phyloP scores from a whole-genome alignment of 2,797 vertebrate species.

The Muscicapa comitata region DNA sequence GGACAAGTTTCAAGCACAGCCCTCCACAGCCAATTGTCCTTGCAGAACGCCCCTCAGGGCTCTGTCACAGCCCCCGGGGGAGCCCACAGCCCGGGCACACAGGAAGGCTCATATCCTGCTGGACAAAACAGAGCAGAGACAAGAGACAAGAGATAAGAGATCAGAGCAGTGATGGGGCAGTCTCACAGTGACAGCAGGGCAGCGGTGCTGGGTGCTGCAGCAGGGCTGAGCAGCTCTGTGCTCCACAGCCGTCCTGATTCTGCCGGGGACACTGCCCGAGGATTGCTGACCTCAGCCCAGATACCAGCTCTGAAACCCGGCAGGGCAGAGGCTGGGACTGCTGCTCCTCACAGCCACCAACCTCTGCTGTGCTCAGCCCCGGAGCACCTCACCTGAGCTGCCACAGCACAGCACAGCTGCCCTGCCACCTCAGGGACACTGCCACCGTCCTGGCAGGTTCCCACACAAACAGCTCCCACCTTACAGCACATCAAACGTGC shows the following conservation, averaged over 20 bases:
- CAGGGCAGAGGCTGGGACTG: not conserved
- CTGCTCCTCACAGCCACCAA: not conserved
- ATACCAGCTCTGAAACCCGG: not conserved
- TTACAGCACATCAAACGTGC: not conserved
- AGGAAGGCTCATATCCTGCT: conserved; percentile 47
- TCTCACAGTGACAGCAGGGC: not conserved
- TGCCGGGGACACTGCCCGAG: not conserved
- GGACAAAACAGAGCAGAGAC: conserved; percentile 37
- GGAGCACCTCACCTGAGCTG: not conserved
- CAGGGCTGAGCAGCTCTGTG: not conserved
- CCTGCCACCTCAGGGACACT: not conserved
- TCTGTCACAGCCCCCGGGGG: conserved; percentile 18
- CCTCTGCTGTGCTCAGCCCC: not conserved
- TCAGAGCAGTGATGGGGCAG: not conserved
- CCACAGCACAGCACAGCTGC: not conserved
- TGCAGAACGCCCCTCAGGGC: conserved; percentile 28
- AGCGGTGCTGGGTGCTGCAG: not conserved
- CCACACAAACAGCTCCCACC: not conserved
- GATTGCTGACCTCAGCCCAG: not conserved
- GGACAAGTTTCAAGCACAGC: conserved; percentile 54
- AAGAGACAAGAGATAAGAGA: not conserved
- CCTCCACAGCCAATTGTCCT: conserved; percentile 41
- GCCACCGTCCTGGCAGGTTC: not conserved
- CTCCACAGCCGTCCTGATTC: not conserved
- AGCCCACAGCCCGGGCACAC: conserved; percentile 21